Conservation (phyloP, 2,113 vertebrate species). For the Paratilapia polleni region DNA sequence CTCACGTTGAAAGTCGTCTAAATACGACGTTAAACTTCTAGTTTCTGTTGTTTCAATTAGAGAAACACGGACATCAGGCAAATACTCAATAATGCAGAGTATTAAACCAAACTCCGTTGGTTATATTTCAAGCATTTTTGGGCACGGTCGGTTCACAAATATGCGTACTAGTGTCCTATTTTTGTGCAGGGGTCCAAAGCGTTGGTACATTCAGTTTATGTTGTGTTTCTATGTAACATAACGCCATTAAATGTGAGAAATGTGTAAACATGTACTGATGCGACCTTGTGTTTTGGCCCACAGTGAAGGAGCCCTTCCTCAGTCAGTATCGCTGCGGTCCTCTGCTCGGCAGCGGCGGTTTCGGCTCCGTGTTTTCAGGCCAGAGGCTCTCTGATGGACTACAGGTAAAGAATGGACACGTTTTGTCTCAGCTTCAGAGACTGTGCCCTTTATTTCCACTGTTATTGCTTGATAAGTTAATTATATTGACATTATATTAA, state of each 20-base stretch:
- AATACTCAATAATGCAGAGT: not conserved
- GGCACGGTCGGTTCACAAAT: not conserved
- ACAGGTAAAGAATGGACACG: conserved; percentile 29
- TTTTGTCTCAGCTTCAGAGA: not conserved
- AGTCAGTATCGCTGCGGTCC: conserved; percentile 40
- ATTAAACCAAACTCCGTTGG: not conserved
- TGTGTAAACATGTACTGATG: not conserved
- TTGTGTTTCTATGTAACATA: not conserved
- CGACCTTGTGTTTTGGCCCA: not conserved
- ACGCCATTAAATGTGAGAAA: not conserved
- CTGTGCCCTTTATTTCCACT: not conserved
- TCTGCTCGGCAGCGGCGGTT: conserved; percentile 56
- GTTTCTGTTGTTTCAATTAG: not conserved
- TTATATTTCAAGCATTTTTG: too few relatives aligned
- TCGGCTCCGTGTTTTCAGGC: conserved; percentile 62
- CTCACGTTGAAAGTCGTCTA: too few relatives aligned
- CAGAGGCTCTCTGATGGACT: conserved; percentile 59
- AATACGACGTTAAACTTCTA: not conserved
- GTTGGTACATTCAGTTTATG: not conserved
- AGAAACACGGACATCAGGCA: not conserved
- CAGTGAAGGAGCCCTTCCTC: conserved; percentile 59
- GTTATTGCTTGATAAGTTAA: not conserved
- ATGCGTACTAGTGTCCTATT: fast-evolving
- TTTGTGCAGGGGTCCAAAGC: not conserved
- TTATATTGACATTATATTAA: too few relatives aligned